phyloP scores from a whole-genome alignment of 1,140 invertebrate genomes.

The Aphelinus certus region DNA sequence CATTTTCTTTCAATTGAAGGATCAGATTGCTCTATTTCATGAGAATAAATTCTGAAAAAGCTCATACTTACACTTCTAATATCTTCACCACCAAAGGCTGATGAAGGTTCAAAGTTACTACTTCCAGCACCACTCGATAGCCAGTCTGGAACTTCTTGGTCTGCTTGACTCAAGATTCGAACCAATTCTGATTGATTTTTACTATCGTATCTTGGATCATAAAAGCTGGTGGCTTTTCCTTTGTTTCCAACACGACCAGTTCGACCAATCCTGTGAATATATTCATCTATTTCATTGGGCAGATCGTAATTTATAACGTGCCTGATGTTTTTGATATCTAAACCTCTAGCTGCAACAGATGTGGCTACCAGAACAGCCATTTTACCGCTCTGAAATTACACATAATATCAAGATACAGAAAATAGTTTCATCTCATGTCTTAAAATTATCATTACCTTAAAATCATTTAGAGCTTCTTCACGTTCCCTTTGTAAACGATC shows the following conservation, averaged over 20 bases:
- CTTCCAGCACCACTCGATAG: conserved; percentile 58
- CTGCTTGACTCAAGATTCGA: conserved; percentile 75
- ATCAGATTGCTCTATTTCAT: no score
- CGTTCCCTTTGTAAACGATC: conserved; percentile 89
- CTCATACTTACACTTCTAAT: conserved; percentile 58
- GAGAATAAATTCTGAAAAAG: no score
- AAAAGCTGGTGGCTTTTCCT: conserved; percentile 91
- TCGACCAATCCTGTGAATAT: conserved; percentile 94
- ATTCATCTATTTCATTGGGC: conserved; percentile 88
- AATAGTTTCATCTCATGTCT: no score
- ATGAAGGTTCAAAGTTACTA: conserved; percentile 54
- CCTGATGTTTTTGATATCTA: conserved; percentile 85
- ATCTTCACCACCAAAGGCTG: conserved; percentile 68
- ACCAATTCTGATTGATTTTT: conserved; percentile 73
- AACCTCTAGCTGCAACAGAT: conserved; percentile 89
- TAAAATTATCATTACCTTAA: conserved; percentile 64
- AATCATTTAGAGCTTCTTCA: conserved; percentile 87
- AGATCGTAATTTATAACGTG: conserved; percentile 95
- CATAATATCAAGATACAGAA: no score
- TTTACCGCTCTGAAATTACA: conserved; percentile 64
- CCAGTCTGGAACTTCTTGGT: conserved; percentile 74
- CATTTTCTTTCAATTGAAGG: no score
- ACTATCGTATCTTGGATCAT: conserved; percentile 72
- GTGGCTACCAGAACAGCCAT: conserved; percentile 89
- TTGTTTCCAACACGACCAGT: conserved; percentile 93